Evolutionary conservation across 37 sponge, comb jelly and placozoan species (phyloP), one percentile per base, ranked within the genome.

Genomic region (Spongia lamella): DNA sequence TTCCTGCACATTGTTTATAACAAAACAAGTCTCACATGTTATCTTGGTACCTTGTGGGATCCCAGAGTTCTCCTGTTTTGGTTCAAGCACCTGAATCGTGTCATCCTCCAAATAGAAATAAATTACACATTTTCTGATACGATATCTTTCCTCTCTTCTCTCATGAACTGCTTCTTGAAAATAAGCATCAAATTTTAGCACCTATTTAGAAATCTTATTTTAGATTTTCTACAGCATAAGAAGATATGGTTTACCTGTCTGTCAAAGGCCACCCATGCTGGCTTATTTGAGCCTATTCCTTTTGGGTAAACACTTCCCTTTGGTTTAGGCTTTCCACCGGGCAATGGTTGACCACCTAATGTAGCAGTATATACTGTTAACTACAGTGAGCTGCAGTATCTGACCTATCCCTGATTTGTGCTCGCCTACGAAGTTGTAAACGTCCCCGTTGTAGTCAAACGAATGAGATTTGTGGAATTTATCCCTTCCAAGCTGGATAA

Each of bases 251-350:
- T 13, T 68, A 89, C 90, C 79, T 96, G 94, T 59, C 88, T 80
- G 76, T 97, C 99, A 77, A 94, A 95, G 53, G 96, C 99, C 33
- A 97, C 90, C 99, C 99, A 97, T 3, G 99, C 90, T 14, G 99
- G 99, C 53, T 89, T 65, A 24, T 87, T 68, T 30, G 75, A 75
- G 21, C 96, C 96, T 0, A 80, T 60, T 26, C 93, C 93, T 32
- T 83, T 83, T 21, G 99, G 99, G 50, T 81, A 95, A 17, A 85
- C 74, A 47, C 88, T 94, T 20, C 40, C 59, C 26, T 80, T 89
- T 33, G 76, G 67, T 19, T 64, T 34, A 7, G 77, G 70, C 5
- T 53, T 54, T 60, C 84, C 86, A 27, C 97, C 97, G 19, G 71
- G 92, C 1, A 88, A 68, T 0, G 65, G 76, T 61, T 85, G 54